Evolutionary conservation across 2,888 invertebrate species (phyloP), one percentile per base, ranked within the genome.

Genomic region (Arge pagana): DNA sequence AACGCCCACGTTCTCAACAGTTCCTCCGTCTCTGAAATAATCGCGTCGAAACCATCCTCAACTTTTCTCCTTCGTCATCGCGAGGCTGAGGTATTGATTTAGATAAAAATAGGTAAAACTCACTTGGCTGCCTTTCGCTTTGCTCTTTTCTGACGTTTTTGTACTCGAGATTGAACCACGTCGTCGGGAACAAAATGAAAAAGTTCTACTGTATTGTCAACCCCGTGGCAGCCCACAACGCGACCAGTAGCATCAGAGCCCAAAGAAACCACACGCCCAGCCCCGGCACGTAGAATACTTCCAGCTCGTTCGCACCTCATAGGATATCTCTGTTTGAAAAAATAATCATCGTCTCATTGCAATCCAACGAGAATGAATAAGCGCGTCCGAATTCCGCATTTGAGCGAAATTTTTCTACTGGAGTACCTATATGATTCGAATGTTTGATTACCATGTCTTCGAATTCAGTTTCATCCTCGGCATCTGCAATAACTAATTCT

Each of bases 221-320:
- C 87, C 2, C 96, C 96, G 70, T 92, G 90, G 71, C 93, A 93
- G 1, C 85, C 87, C 3, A 97, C 70, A 15, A 93, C 77, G 55
- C 83, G 82, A 57, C 88, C 86, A 15, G 88, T 85, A 1, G 80
- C 76, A 76, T 96, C 94, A 1, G 85, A 81, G 11, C 81, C 79
- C 65, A 96, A 80, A 16, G 87, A 86, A 0, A 89, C 84, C 1
- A 95, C 88, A 62, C 94, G 82, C 3, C 93, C 94, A 61, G 82
- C 84, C 0, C 91, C 89, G 23, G 85, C 84, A 45, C 96, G 83
- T 56, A 92, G 80, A 35, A 97, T 81, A 1, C 87, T 85, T 1
- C 96, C 96, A 48, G 87, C 82, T 78, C 90, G 89, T 52, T 82
- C 82, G 65, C 92, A 89, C 67, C 84, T 85, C 40, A 96, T 74